Conservation (phyloP, 2,888 invertebrate species). For the Stenurella melanura region DNA sequence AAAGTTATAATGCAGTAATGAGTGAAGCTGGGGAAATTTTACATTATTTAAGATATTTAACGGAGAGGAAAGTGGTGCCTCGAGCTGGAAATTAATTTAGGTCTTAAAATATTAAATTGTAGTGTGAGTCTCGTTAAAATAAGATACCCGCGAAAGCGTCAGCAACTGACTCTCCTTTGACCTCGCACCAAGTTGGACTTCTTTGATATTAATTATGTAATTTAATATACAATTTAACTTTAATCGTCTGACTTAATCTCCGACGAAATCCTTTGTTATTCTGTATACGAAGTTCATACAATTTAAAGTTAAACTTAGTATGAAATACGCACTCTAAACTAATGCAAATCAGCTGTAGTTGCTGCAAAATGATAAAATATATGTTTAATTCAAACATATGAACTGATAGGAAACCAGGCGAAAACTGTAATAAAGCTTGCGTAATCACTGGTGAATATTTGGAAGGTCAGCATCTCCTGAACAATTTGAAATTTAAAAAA, state of each 20-base stretch:
- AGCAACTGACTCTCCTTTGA: constrained; percentile 3
- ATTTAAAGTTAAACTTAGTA: background rate
- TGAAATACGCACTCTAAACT: background rate
- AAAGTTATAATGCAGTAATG: constrained; percentile 1
- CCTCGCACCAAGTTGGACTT: background rate
- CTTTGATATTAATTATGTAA: constrained; percentile 32
- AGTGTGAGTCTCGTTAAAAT: constrained; percentile 27
- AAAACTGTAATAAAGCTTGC: too few species aligned
- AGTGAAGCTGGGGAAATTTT: constrained; percentile 1
- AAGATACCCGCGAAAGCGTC: background rate
- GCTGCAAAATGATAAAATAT: too few species aligned
- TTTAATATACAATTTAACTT: constrained; percentile 30
- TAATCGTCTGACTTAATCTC: constrained; percentile 9
- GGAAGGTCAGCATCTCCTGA: too few species aligned
- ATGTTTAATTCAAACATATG: too few species aligned
- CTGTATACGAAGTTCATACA: background rate
- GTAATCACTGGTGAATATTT: too few species aligned
- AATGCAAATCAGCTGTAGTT: background rate
- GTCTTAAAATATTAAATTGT: constrained; percentile 21
- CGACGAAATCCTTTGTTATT: constrained; percentile 16
- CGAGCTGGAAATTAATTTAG: constrained; percentile 19
- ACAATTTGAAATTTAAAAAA: too few species aligned
- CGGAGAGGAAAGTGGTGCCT: constrained; percentile 7
- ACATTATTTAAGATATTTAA: constrained; percentile 1
- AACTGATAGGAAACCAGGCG: too few species aligned